phyloP scores from a whole-genome alignment of 2,888 invertebrate genomes.

The Thymelicus sylvestris region DNA sequence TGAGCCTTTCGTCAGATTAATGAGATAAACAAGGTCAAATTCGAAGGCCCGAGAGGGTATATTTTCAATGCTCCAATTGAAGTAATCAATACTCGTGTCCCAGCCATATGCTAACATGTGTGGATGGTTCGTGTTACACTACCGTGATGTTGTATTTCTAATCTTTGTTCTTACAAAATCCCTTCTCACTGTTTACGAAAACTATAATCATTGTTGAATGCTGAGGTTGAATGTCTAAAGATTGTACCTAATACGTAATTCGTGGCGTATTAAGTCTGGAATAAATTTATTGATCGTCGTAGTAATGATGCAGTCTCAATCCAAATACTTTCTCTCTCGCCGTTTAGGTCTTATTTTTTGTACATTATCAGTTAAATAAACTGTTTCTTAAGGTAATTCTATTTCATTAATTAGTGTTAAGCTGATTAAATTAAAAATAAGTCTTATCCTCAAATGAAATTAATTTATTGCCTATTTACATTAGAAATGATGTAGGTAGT shows the following conservation, averaged over 20 bases:
- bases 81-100: constrained; percentile 62
- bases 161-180: background rate
- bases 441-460: no score
- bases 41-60: constrained; percentile 51
- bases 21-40: constrained; percentile 66
- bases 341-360: constrained; percentile 3
- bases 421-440: background rate
- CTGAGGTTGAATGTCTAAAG: background rate
- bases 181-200: background rate
- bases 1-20: constrained; percentile 67
- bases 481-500: no score
- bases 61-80: constrained; percentile 46
- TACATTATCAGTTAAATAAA: background rate
- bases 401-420: background rate
- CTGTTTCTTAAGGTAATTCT: background rate
- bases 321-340: constrained; percentile 29
- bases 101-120: constrained; percentile 78
- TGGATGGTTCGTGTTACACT: constrained; percentile 66
- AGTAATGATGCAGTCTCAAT: constrained; percentile 12
- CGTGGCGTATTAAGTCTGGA: background rate
- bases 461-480: no score
- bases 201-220: background rate
- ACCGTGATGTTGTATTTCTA: constrained; percentile 63
- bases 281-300: constrained; percentile 24
- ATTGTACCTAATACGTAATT: background rate